Evolutionary conservation across 2,888 invertebrate species (phyloP).

Genomic region (Petrolisthes cinctipes): DNA sequence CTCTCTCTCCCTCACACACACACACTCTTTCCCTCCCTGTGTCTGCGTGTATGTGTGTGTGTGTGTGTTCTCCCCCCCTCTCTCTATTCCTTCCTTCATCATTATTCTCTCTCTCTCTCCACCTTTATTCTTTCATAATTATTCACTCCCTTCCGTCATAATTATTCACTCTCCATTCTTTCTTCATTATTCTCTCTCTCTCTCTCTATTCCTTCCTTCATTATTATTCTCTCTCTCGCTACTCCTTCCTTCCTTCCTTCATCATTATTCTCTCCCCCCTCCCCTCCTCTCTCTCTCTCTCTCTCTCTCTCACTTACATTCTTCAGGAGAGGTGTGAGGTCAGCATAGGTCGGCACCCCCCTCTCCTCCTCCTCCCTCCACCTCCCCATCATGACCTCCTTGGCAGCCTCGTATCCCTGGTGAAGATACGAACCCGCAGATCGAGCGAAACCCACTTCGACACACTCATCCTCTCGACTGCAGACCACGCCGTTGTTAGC

Average conservation of each 20-base stretch:
- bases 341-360: conserved; percentile 24
- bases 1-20: too few species aligned
- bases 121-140: neutral
- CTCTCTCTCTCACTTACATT: too few species aligned
- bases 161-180: neutral
- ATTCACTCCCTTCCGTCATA: neutral
- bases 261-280: too few species aligned
- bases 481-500: conserved; percentile 33
- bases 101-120: neutral
- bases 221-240: too few species aligned
- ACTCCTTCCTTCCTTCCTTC: too few species aligned
- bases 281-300: too few species aligned
- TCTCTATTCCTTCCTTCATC: neutral
- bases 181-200: neutral
- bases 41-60: too few species aligned
- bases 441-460: conserved; percentile 60
- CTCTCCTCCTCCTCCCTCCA: conserved; percentile 49
- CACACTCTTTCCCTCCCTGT: too few species aligned
- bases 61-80: too few species aligned
- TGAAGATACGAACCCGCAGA: conserved; percentile 49
- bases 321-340: conserved; percentile 45
- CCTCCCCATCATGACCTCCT: conserved; percentile 30
- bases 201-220: neutral
- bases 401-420: conserved; percentile 44
- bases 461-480: conserved; percentile 46